A percentile compares a stretch with the other conserved stretches of the same genome.
These are phyloP conservation scores for Trichopria drosophilae DNA, from an alignment of 2,888 invertebrate species.

Conservation along the genomic window DNA sequence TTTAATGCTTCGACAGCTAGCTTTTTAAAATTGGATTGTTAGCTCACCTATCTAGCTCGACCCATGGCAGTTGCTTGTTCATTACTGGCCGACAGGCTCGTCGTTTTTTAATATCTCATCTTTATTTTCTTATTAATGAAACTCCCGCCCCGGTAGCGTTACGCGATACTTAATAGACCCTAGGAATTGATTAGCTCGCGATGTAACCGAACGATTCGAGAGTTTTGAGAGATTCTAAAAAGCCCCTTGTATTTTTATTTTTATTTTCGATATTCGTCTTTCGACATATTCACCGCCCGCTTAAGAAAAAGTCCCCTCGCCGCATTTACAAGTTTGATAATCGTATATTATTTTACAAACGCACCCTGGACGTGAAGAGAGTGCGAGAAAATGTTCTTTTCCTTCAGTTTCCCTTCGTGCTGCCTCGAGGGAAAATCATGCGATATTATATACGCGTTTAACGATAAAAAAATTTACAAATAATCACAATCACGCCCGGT, in stretches of 20 bases:
- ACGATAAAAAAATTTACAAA: slow-evolving; percentile 14
- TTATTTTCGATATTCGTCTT: no score
- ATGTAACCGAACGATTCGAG: slow-evolving; percentile 19
- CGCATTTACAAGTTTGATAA: no score
- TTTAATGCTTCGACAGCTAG: slow-evolving; percentile 47
- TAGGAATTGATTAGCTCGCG: slow-evolving; percentile 40
- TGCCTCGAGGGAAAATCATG: no score
- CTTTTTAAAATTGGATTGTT: slow-evolving; percentile 52
- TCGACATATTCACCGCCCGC: no score
- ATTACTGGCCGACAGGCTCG: slow-evolving; percentile 54
- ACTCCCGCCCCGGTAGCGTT: no score
- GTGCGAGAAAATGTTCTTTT: not conserved
- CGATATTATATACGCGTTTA: no score
- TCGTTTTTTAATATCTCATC: no score
- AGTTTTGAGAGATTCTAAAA: slow-evolving; percentile 9
- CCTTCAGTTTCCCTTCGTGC: no score
- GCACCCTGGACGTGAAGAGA: slow-evolving; percentile 22
- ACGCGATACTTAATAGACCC: no score
- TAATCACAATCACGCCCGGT: slow-evolving; percentile 10
- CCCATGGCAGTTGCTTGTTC: slow-evolving; percentile 57
- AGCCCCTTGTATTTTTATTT: slow-evolving; percentile 11
- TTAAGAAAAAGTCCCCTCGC: no score
- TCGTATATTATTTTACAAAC: slow-evolving; percentile 11
- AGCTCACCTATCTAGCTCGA: slow-evolving; percentile 52
- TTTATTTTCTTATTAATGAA: no score